A percentile compares a stretch with the other conserved stretches of the same genome.
Evolutionary conservation across 2,888 invertebrate species (phyloP).

Genomic region (Cryptophagus acutangulus): DNA sequence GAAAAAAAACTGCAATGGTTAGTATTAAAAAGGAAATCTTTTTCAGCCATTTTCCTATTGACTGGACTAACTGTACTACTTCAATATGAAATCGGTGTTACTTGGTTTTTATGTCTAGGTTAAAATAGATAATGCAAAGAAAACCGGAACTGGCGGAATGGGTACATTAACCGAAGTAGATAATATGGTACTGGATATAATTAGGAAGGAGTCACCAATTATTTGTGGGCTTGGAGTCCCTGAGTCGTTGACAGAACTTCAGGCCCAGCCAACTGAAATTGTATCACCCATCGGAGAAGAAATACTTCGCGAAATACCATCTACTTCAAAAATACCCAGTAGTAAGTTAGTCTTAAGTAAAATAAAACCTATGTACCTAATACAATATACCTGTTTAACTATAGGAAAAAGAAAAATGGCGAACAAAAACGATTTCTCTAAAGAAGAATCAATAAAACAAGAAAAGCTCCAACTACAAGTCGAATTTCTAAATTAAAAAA

Average conservation of each 20-base stretch:
- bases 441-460: conserved; percentile 12
- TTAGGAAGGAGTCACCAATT: conserved; percentile 15
- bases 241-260: conserved; percentile 14
- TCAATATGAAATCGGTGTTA: conserved; percentile 12
- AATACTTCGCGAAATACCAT: conserved; percentile 5
- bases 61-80: too few relatives aligned
- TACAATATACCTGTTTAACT: too few relatives aligned
- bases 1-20: conserved; percentile 15
- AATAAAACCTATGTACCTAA: too few relatives aligned
- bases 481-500: conserved; percentile 13
- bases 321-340: conserved; percentile 12
- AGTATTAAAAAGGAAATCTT: conserved; percentile 8
- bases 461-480: conserved; percentile 10
- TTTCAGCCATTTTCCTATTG: too few relatives aligned
- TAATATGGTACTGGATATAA: conserved; percentile 15
- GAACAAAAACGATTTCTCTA: conserved; percentile 4
- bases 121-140: conserved; percentile 15
- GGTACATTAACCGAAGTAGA: conserved; percentile 14
- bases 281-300: background rate
- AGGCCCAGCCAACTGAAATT: conserved; percentile 8
- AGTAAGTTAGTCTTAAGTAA: too few relatives aligned
- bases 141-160: conserved; percentile 15
- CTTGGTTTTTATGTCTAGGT: conserved; percentile 11
- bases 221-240: conserved; percentile 16
- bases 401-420: conserved; percentile 11